A percentile compares a stretch with the other conserved stretches of the same genome.
Conservation (phyloP, 2,113 vertebrate genomes). For the Rhabdomys dilectus region DNA sequence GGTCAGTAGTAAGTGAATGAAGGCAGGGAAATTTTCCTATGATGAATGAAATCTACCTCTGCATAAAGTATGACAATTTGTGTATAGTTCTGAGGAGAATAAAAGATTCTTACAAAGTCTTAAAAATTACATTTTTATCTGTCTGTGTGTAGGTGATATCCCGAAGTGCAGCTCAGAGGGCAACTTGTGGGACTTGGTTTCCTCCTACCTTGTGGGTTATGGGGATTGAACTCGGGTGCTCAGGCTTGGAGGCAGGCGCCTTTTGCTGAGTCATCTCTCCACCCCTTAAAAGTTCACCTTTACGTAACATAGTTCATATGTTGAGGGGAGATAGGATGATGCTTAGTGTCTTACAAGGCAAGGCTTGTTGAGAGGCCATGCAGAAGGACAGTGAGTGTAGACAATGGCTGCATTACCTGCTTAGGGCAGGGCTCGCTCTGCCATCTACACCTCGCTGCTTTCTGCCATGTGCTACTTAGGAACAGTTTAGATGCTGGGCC, state of each 20-base stretch:
- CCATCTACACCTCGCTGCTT: background rate
- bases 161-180: background rate
- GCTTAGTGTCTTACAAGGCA: background rate
- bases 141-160: background rate
- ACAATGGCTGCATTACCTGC: background rate
- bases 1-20: background rate
- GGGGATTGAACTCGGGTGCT: background rate
- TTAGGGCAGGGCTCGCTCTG: background rate
- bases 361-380: background rate
- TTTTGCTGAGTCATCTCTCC: background rate
- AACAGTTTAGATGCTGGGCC: background rate
- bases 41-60: background rate
- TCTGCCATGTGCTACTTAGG: background rate
- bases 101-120: constrained; percentile 1
- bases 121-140: background rate
- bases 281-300: background rate
- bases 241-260: background rate
- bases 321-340: background rate
- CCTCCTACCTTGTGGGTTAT: no score
- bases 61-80: background rate
- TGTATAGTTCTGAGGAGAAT: constrained; percentile 13
- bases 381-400: background rate
- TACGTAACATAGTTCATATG: background rate
- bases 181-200: background rate
- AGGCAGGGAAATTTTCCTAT: background rate